phyloP scores from a whole-genome alignment of 2,797 vertebrate genomes.

The Lutjanus campechanus region DNA sequence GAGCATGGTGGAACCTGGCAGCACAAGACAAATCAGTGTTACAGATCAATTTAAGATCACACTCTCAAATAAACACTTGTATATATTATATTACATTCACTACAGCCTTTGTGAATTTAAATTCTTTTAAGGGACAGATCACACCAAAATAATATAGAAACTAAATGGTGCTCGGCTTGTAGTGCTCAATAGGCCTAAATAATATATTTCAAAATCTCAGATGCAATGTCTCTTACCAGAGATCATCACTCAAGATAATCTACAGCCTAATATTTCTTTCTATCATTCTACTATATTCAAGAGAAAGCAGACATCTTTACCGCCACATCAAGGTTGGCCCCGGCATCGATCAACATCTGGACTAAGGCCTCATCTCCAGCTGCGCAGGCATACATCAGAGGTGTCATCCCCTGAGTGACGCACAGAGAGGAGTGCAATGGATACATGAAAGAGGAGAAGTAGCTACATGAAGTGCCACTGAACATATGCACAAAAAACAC shows the following conservation, averaged over 20 bases:
- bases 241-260: no score
- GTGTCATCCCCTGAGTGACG: conserved; percentile 93
- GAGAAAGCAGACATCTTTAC: conserved; percentile 77
- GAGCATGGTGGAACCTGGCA: conserved; percentile 92
- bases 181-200: no score
- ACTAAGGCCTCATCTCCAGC: conserved; percentile 98
- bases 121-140: not conserved
- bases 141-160: no score
- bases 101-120: not conserved
- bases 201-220: no score
- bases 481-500: not conserved
- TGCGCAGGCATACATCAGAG: conserved; percentile 97
- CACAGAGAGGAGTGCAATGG: not conserved
- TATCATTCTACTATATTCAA: no score
- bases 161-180: no score
- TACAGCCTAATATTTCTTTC: no score
- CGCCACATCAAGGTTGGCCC: conserved; percentile 93
- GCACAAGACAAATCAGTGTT: conserved; percentile 28
- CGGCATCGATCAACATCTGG: conserved; percentile 98
- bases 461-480: not conserved
- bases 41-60: not conserved
- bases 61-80: not conserved
- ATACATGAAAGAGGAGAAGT: conserved; percentile 23
- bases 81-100: not conserved
- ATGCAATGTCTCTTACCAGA: no score